Evolutionary conservation across 2,888 invertebrate species (phyloP).

Genomic region (Idaea biselata): DNA sequence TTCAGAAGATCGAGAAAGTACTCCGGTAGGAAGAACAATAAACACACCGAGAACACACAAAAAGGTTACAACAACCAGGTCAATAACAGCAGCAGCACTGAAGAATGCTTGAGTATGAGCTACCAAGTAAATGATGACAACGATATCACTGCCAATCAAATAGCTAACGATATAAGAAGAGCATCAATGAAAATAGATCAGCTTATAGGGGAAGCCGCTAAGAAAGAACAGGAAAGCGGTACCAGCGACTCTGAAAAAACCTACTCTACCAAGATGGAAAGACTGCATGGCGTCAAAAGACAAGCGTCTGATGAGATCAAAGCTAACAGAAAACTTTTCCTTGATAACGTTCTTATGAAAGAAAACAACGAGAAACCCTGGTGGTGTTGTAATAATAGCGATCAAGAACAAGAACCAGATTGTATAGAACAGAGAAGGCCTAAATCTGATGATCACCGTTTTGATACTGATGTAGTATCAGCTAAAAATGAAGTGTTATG

Average conservation of each 20-base stretch:
- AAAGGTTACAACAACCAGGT: conserved; percentile 60
- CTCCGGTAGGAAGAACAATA: conserved; percentile 70
- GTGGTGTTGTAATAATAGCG: conserved; percentile 79
- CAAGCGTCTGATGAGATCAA: conserved; percentile 73
- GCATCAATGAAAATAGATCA: conserved; percentile 81
- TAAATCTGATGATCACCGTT: conserved; percentile 63
- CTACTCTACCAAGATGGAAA: conserved; percentile 79
- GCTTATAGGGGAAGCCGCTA: conserved; percentile 68
- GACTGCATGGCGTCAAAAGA: conserved; percentile 79
- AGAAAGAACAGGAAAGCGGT: conserved; percentile 55
- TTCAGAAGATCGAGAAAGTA: conserved; percentile 76
- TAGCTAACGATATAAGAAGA: conserved; percentile 78
- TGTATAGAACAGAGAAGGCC: conserved; percentile 59
- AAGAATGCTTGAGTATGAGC: conserved; percentile 71
- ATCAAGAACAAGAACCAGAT: conserved; percentile 72
- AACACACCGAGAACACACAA: conserved; percentile 56
- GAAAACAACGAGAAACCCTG: conserved; percentile 71
- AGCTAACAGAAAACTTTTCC: conserved; percentile 68
- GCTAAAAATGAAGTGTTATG: conserved; percentile 73
- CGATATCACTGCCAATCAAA: conserved; percentile 77
- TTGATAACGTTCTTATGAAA: conserved; percentile 68
- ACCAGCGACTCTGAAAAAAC: conserved; percentile 70
- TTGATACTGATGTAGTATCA: conserved; percentile 58
- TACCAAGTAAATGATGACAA: conserved; percentile 79
- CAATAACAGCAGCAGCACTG: conserved; percentile 71